Conservation (phyloP, 2,797 vertebrate genomes). For the Dromococcyx pavoninus region DNA sequence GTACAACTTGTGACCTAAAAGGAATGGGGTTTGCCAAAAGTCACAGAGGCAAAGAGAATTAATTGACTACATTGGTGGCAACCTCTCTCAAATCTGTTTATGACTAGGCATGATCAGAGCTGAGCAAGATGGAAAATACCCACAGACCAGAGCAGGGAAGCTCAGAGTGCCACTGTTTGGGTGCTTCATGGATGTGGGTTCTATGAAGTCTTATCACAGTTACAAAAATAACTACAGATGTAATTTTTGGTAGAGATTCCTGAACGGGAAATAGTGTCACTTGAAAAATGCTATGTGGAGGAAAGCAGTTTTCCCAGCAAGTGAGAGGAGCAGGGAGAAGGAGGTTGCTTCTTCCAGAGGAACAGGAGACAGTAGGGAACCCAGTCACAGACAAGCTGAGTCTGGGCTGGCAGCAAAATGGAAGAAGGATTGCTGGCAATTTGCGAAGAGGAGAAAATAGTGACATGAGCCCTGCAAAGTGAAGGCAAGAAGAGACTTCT, state of each 20-base stretch:
- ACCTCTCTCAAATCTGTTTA: not conserved
- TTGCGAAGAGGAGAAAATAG: not conserved
- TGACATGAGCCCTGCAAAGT: rapidly evolving
- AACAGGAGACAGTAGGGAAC: not conserved
- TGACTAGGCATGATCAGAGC: not conserved
- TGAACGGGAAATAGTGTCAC: not conserved
- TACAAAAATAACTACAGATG: not conserved
- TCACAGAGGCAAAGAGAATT: not conserved
- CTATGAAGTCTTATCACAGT: not conserved
- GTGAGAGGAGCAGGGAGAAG: not conserved
- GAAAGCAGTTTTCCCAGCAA: not conserved
- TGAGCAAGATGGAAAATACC: not conserved
- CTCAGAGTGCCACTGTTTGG: not conserved
- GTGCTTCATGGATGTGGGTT: not conserved
- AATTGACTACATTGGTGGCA: not conserved
- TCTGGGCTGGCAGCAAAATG: not conserved
- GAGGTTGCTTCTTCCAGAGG: not conserved
- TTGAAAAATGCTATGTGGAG: not conserved
- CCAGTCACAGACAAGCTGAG: not conserved
- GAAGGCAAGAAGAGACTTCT: not conserved
- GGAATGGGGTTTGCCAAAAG: not conserved
- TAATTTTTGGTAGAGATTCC: not conserved
- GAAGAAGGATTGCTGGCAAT: not conserved
- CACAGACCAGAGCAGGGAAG: not conserved
- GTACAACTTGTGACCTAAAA: not conserved